These are phyloP conservation scores for Drosophila melanosoma DNA, from an alignment of 2,888 invertebrate genomes.

Conservation along the genomic window DNA sequence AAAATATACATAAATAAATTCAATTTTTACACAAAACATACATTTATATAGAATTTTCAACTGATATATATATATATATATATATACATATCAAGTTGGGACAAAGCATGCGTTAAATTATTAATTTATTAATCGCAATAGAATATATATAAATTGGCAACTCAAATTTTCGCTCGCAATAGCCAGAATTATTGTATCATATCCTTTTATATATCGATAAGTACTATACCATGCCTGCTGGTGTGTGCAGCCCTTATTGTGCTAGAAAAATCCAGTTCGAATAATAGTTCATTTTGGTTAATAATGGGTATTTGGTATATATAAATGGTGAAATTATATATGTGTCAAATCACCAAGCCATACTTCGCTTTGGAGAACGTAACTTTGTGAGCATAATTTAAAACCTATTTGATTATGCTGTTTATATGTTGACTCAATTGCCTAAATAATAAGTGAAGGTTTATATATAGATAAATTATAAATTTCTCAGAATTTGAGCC, in stretches of 20 bases:
- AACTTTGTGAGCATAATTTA: slow-evolving; percentile 10
- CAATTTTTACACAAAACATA: neutral
- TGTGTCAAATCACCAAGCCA: neutral
- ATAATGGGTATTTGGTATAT: slow-evolving; percentile 1
- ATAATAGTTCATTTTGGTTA: slow-evolving; percentile 3
- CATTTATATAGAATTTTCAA: neutral
- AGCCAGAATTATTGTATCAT: neutral
- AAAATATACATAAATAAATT: neutral
- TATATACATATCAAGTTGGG: neutral
- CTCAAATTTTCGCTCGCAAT: slow-evolving; percentile 22
- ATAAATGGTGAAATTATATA: neutral
- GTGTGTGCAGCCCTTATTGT: slow-evolving; percentile 15
- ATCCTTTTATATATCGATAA: slow-evolving; percentile 18
- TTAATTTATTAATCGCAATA: neutral
- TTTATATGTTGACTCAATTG: neutral
- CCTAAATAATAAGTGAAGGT: neutral
- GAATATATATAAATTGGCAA: neutral
- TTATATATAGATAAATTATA: neutral
- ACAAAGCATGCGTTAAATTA: neutral
- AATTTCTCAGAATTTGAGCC: neutral
- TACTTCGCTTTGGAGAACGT: neutral
- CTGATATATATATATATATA: neutral
- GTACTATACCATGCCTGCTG: neutral
- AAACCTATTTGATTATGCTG: neutral
- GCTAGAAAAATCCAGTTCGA: neutral